phyloP scores from a whole-genome alignment of 2,113 vertebrate genomes.

The Ceuthmochares aereus region DNA sequence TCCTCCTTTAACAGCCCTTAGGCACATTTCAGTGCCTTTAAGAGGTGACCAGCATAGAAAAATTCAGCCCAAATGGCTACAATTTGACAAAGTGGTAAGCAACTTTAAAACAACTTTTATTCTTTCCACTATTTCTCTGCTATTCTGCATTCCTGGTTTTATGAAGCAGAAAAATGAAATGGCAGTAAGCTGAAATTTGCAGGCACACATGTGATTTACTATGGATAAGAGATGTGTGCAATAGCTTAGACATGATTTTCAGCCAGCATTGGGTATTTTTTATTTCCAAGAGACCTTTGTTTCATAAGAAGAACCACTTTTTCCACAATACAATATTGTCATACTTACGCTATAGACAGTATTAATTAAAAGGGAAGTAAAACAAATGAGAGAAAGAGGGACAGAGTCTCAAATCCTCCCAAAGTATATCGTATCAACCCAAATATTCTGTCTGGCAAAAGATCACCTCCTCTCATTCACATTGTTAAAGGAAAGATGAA shows the following conservation, averaged over 20 bases:
- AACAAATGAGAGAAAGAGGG: neutral
- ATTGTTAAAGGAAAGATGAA: neutral
- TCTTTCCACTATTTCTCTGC: neutral
- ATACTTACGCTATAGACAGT: neutral
- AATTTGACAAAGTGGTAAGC: neutral
- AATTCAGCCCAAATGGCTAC: neutral
- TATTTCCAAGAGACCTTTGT: neutral
- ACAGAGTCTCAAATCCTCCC: neutral
- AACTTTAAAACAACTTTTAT: neutral
- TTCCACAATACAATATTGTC: neutral
- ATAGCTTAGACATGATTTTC: conserved; percentile 1
- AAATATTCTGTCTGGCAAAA: neutral
- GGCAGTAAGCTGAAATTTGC: neutral
- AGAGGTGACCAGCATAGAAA: neutral
- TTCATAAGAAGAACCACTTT: neutral
- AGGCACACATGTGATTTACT: neutral
- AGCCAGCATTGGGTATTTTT: neutral
- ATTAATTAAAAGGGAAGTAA: neutral
- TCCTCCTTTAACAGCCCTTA: neutral
- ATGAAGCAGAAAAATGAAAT: neutral
- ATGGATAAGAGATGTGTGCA: neutral
- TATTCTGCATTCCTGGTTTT: conserved; percentile 8
- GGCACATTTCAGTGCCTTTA: neutral
- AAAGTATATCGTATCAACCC: neutral
- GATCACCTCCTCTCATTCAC: neutral